phyloP scores from a whole-genome alignment of 2,888 invertebrate genomes.

The Cosmia trapezina region DNA sequence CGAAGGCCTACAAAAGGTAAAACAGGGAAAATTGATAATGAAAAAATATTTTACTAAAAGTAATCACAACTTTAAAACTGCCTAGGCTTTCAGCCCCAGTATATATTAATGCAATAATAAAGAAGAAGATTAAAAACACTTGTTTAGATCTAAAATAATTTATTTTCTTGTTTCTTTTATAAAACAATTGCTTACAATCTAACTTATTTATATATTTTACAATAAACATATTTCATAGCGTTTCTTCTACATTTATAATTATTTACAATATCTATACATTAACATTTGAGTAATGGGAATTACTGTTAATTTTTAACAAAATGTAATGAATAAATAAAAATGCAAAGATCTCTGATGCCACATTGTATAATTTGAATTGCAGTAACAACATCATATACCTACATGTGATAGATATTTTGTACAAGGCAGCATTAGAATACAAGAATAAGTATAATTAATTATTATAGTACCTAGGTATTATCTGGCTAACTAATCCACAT shows the following conservation, averaged over 20 bases:
- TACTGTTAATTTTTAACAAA: slow-evolving; percentile 37
- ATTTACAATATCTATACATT: slow-evolving; percentile 78
- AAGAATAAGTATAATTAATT: slow-evolving; percentile 47
- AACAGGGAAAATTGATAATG: too few species aligned
- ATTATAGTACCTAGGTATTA: slow-evolving; percentile 31
- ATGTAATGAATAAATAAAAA: slow-evolving; percentile 43
- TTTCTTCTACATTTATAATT: slow-evolving; percentile 80
- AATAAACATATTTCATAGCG: slow-evolving; percentile 84
- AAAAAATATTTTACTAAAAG: neutral
- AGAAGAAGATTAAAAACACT: slow-evolving; percentile 27
- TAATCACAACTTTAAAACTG: neutral
- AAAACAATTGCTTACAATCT: slow-evolving; percentile 86
- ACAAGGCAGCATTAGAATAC: slow-evolving; percentile 42
- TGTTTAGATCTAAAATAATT: slow-evolving; percentile 88
- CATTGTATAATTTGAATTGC: slow-evolving; percentile 40
- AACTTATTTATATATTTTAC: slow-evolving; percentile 82
- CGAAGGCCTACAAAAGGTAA: too few species aligned
- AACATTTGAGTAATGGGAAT: slow-evolving; percentile 64
- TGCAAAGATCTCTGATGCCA: slow-evolving; percentile 34
- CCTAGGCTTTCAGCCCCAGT: neutral
- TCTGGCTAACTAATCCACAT: slow-evolving; percentile 35
- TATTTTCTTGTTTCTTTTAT: slow-evolving; percentile 87
- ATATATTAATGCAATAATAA: neutral
- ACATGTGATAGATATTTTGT: slow-evolving; percentile 23
- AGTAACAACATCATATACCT: slow-evolving; percentile 31